Base-by-base conservation (phyloP, 2,113 vertebrate species). In the Antechinus stuartii region DNA sequence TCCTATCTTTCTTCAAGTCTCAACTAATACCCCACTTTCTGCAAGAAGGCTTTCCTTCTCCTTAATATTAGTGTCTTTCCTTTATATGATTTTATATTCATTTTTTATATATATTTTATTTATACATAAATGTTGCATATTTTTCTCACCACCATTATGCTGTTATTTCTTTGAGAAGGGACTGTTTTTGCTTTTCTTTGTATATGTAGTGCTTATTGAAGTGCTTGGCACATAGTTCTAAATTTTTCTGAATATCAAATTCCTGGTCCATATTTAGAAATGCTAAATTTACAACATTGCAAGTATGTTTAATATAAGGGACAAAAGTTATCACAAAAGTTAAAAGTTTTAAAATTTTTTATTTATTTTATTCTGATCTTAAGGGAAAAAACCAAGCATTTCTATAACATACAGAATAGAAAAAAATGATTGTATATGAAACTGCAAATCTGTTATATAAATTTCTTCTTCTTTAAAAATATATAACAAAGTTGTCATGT, bases 231-330 rank as follows among this genome's bases (percentile, higher is more conserved):
- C 12, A 61, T 61, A 61, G 2, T 92, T 26, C 14, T 89, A 94
- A 54, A 68, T 57, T 68, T 49, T 35, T 94, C 89, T 94, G 3
- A 68, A 24, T 27, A 89, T n/a, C 90, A 24, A 23, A 56, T 16
- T 14, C 76, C 92, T 90, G 12, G 27, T 89, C 95, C 56, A 53
- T 94, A 92, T 10, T 16, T 27, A 0, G 8, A 94, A 91, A 92
- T 91, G 25, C 50, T 56, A 94, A 42, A 68, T 68, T 94, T 92
- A 26, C 54, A 27, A 89, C 10, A 47, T 47, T 84, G 84, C 90
- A 95, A 26, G n/a, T 61, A 93, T 94, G 54, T 1, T 91, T 90
- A 46, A 53, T 30, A 27, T 46, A 96, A 92, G 94, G 91, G 56
- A 12, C 3, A 89, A 56, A 95, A 55, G 46, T 91, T 10, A 4